Conservation (phyloP, 2,113 vertebrate species). For the Columba janthina region DNA sequence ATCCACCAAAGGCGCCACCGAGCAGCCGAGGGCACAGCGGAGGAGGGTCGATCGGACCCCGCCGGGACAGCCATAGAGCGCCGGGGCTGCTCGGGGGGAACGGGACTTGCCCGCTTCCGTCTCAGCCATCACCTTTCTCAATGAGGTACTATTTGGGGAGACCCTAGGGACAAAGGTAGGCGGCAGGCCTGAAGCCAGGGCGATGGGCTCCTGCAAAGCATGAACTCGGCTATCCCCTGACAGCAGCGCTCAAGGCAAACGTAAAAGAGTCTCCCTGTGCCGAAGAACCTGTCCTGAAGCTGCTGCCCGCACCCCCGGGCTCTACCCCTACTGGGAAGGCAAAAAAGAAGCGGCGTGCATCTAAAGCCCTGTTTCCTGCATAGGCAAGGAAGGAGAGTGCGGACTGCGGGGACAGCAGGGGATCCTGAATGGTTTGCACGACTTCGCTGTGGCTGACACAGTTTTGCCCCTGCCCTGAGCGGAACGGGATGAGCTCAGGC, state of each 20-base stretch:
- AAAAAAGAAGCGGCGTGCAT: background rate
- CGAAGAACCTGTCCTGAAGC: background rate
- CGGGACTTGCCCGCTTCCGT: background rate
- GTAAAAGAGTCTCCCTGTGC: background rate
- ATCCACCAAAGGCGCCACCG: background rate
- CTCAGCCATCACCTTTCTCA: background rate
- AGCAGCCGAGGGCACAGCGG: background rate
- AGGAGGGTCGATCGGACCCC: background rate
- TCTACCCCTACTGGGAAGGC: background rate
- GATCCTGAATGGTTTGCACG: background rate
- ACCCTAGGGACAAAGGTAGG: background rate
- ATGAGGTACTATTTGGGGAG: accelerated
- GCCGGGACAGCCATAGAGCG: background rate
- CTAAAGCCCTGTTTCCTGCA: background rate
- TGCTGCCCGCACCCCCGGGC: background rate
- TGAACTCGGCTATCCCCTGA: background rate
- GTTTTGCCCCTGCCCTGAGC: background rate
- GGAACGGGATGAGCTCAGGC: background rate
- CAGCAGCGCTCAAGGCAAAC: background rate
- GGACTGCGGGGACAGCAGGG: too few species aligned
- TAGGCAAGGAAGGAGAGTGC: background rate
- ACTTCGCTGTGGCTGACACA: background rate
- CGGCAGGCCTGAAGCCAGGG: background rate
- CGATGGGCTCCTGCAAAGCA: background rate
- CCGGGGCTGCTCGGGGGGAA: accelerated